A percentile compares a stretch with the other conserved stretches of the same genome.
These are phyloP conservation scores for Arvicanthis niloticus DNA, from an alignment of 2,113 vertebrate genomes.

Conservation along the genomic window DNA sequence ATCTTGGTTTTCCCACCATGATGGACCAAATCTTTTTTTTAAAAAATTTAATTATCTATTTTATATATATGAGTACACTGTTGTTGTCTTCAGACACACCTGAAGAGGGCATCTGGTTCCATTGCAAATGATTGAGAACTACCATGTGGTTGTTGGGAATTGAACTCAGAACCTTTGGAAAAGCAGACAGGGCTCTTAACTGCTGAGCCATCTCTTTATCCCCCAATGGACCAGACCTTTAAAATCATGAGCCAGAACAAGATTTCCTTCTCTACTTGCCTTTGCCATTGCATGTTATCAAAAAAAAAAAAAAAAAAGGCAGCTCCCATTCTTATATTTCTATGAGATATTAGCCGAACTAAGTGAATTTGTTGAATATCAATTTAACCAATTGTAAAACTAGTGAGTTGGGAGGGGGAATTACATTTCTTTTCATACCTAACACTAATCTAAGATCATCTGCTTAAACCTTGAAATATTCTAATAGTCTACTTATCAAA, in stretches of 20 bases:
- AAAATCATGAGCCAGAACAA: background rate
- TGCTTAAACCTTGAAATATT: background rate
- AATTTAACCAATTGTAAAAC: background rate
- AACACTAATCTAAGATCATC: background rate
- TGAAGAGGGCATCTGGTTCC: too few species aligned
- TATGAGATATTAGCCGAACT: background rate
- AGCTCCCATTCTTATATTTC: background rate
- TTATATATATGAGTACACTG: too few species aligned
- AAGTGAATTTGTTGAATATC: background rate
- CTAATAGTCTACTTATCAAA: background rate
- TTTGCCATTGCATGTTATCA: background rate
- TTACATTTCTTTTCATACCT: background rate
- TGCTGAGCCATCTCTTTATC: too few species aligned
- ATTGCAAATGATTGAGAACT: too few species aligned
- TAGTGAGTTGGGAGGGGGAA: background rate
- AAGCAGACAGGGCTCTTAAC: too few species aligned
- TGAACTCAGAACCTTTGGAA: too few species aligned
- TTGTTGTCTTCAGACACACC: too few species aligned
- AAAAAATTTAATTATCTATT: too few species aligned
- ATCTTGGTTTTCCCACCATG: background rate
- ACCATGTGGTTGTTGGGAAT: too few species aligned
- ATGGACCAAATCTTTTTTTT: background rate
- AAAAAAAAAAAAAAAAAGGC: background rate
- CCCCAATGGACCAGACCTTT: background rate
- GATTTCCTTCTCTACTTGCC: too few species aligned